phyloP scores from a whole-genome alignment of 2,888 invertebrate species.

The Pedicia rivosa region DNA sequence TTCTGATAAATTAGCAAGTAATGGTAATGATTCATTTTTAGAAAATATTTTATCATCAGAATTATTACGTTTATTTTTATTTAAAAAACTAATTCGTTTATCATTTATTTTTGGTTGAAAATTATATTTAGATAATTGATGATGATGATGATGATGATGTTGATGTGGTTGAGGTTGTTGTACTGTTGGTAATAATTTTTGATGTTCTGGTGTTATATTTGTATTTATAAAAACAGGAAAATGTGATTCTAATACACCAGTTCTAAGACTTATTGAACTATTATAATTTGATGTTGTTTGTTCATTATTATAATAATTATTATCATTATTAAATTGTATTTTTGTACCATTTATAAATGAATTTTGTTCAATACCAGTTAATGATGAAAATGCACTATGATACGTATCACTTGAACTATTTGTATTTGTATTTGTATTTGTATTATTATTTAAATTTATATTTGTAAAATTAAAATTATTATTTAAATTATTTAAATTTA shows the following conservation, averaged over 20 bases:
- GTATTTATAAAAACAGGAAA: conserved; percentile 28
- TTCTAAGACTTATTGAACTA: conserved; percentile 13
- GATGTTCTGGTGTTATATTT: too few relatives aligned
- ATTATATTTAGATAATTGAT: conserved; percentile 1
- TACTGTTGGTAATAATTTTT: too few relatives aligned
- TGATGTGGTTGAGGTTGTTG: too few relatives aligned
- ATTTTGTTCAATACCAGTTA: conserved; percentile 12
- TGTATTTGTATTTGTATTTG: conserved; percentile 13
- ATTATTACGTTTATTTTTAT: conserved; percentile 21
- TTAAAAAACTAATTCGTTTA: conserved; percentile 2
- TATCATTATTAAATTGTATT: neutral
- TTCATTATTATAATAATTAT: conserved; percentile 1
- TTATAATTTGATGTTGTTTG: neutral
- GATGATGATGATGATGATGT: neutral
- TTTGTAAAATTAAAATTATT: too few relatives aligned
- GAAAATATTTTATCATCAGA: conserved; percentile 27
- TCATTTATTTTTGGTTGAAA: conserved; percentile 10
- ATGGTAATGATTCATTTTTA: conserved; percentile 38
- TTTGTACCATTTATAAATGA: neutral
- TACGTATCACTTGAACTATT: conserved; percentile 26
- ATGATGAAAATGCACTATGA: conserved; percentile 22
- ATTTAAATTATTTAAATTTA: too few relatives aligned
- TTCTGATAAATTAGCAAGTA: conserved; percentile 32
- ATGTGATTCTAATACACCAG: conserved; percentile 30
- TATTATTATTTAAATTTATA: conserved; percentile 6